phyloP scores from a whole-genome alignment of 2,888 invertebrate species.

The Apotomis capreana region DNA sequence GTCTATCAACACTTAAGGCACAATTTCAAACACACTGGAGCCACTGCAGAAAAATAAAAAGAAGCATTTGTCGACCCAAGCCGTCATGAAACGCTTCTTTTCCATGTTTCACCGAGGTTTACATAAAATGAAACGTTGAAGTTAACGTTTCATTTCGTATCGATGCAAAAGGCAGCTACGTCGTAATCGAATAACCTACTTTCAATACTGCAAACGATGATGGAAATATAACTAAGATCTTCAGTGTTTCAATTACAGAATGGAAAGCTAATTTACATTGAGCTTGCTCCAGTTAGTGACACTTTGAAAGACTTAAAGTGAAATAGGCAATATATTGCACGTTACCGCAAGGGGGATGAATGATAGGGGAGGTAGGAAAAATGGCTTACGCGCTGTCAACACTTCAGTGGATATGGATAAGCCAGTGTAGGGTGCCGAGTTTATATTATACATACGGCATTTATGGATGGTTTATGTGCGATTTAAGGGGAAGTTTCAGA shows the following conservation, averaged over 20 bases:
- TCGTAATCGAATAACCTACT: constrained; percentile 24
- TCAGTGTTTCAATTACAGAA: constrained; percentile 19
- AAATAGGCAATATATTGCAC: constrained; percentile 17
- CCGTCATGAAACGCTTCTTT: constrained; percentile 5
- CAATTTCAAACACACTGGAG: neutral
- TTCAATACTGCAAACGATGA: constrained; percentile 14
- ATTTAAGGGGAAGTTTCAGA: neutral
- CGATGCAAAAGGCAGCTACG: neutral
- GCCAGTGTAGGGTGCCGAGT: constrained; percentile 18
- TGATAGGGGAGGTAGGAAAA: constrained; percentile 28
- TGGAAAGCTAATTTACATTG: constrained; percentile 14
- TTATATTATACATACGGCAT: constrained; percentile 10
- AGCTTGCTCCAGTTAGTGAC: neutral
- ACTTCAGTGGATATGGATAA: constrained; percentile 28
- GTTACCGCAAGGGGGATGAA: constrained; percentile 24
- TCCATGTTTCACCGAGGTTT: neutral
- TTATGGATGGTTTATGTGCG: constrained; percentile 16
- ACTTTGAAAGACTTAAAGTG: constrained; percentile 13
- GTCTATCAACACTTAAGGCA: neutral
- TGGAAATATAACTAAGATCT: constrained; percentile 5
- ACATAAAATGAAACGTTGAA: neutral
- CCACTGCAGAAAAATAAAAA: constrained; percentile 8
- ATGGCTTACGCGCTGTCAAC: constrained; percentile 32
- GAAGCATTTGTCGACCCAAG: constrained; percentile 16
- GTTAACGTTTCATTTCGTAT: neutral